These are phyloP conservation scores for Streptopelia turtur DNA, from an alignment of 2,797 vertebrate genomes.

Conservation along the genomic window DNA sequence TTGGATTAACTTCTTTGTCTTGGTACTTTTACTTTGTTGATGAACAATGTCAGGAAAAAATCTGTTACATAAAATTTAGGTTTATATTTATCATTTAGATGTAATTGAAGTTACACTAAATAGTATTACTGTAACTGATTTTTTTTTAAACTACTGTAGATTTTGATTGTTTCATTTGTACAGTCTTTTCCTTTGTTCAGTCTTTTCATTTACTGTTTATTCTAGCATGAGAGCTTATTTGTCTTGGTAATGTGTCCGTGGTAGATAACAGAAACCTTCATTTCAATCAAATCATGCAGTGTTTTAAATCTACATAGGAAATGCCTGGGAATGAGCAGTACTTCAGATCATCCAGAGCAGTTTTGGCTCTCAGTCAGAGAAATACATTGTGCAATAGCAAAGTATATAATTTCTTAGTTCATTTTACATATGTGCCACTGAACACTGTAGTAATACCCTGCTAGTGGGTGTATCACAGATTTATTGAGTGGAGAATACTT, in stretches of 20 bases:
- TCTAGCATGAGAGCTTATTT: slow-evolving; percentile 39
- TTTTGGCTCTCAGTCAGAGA: not conserved
- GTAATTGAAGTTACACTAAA: not conserved
- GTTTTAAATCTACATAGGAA: not conserved
- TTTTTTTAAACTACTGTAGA: not conserved
- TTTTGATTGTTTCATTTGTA: slow-evolving; percentile 5
- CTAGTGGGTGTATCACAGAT: not conserved
- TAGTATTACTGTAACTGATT: not conserved
- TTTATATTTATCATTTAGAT: not conserved
- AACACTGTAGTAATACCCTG: not conserved
- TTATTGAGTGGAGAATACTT: not conserved
- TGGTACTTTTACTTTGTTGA: not conserved
- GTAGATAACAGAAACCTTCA: slow-evolving; percentile 49
- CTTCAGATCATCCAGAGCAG: slow-evolving; percentile 9
- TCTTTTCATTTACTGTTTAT: slow-evolving; percentile 26
- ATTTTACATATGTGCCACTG: not conserved
- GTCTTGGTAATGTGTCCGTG: not conserved
- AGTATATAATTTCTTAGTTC: not conserved
- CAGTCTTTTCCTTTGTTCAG: slow-evolving; percentile 5
- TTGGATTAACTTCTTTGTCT: not conserved
- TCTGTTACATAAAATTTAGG: not conserved
- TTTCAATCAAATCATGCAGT: slow-evolving; percentile 11
- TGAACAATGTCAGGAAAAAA: not conserved
- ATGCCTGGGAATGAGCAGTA: slow-evolving; percentile 12
- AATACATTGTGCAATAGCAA: not conserved